These are phyloP conservation scores for Asteroscopus sphinx DNA, from an alignment of 2,888 invertebrate species.

Conservation along the genomic window DNA sequence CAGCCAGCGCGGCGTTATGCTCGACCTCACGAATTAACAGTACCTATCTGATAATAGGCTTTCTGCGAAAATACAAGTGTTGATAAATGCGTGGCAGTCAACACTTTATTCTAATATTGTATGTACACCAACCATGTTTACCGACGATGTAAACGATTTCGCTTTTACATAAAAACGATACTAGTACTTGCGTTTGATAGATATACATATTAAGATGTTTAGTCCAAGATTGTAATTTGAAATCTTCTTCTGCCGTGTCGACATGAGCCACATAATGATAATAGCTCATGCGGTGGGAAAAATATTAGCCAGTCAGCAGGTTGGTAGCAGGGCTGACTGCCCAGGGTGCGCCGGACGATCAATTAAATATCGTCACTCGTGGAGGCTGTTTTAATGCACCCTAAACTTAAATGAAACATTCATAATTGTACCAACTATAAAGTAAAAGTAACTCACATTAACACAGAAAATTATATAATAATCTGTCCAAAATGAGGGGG, in stretches of 20 bases:
- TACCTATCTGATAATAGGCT: constrained; percentile 11
- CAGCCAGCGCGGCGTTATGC: constrained; percentile 20
- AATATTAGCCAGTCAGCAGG: too few relatives aligned
- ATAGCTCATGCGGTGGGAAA: too few relatives aligned
- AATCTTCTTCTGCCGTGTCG: too few relatives aligned
- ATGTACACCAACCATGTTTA: constrained; percentile 8
- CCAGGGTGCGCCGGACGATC: too few relatives aligned
- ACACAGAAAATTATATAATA: constrained; percentile 8
- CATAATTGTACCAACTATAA: background rate
- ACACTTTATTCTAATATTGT: background rate
- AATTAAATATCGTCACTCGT: too few relatives aligned
- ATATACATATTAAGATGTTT: constrained; percentile 2
- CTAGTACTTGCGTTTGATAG: constrained; percentile 28
- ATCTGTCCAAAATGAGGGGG: constrained; percentile 10
- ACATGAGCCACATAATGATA: too few relatives aligned
- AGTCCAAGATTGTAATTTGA: constrained; percentile 10
- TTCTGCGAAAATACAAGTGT: constrained; percentile 3
- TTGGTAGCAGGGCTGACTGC: too few relatives aligned
- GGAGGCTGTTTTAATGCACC: too few relatives aligned
- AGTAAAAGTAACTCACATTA: constrained; percentile 5
- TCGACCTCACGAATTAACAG: constrained; percentile 17
- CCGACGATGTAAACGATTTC: constrained; percentile 14
- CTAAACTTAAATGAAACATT: constrained; percentile 17
- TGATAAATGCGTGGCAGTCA: background rate
- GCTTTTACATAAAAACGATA: constrained; percentile 24